Percentiles rank a stretch among this genome's conserved stretches.
Evolutionary conservation across 2,113 vertebrate genomes (phyloP).

Genomic region (Pipa parva): DNA sequence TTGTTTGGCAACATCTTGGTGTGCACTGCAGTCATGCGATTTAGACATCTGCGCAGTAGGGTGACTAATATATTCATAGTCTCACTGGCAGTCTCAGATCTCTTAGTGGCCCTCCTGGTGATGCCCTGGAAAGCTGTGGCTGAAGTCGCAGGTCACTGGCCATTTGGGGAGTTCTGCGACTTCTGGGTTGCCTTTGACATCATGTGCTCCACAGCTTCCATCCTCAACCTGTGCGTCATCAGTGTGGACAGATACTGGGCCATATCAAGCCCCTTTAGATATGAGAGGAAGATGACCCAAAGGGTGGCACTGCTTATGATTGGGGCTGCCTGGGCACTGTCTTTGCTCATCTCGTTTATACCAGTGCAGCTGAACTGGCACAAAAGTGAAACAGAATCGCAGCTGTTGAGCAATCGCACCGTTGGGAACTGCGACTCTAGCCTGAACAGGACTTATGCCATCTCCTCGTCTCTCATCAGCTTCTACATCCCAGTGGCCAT

Average conservation of each 20-base stretch:
- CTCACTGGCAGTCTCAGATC: conserved; percentile 86
- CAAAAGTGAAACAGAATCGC: conserved; percentile 57
- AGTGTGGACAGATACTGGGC: conserved; percentile 96
- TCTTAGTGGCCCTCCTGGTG: conserved; percentile 87
- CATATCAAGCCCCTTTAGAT: conserved; percentile 89
- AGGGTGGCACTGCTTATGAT: conserved; percentile 82
- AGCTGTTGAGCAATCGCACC: conserved; percentile 41
- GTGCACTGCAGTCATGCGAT: conserved; percentile 81
- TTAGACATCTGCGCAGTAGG: conserved; percentile 80
- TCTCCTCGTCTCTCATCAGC: conserved; percentile 91
- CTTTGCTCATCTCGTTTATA: conserved; percentile 91
- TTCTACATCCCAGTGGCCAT: conserved; percentile 94
- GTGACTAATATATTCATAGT: conserved; percentile 91
- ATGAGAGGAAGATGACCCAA: conserved; percentile 91
- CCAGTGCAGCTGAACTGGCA: conserved; percentile 94
- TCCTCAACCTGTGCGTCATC: conserved; percentile 91
- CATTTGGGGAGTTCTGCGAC: conserved; percentile 89
- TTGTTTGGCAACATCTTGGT: conserved; percentile 88
- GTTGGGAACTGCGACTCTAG: conserved; percentile 84
- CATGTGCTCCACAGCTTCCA: conserved; percentile 94
- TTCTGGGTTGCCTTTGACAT: conserved; percentile 96
- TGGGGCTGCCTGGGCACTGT: conserved; percentile 79
- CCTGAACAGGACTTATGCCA: conserved; percentile 85
- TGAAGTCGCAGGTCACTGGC: conserved; percentile 90
- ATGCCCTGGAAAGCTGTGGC: conserved; percentile 96